A percentile compares a stretch with the other conserved stretches of the same genome.
Conservation (phyloP, 2,113 vertebrate genomes). For the Eidolon helvum region DNA sequence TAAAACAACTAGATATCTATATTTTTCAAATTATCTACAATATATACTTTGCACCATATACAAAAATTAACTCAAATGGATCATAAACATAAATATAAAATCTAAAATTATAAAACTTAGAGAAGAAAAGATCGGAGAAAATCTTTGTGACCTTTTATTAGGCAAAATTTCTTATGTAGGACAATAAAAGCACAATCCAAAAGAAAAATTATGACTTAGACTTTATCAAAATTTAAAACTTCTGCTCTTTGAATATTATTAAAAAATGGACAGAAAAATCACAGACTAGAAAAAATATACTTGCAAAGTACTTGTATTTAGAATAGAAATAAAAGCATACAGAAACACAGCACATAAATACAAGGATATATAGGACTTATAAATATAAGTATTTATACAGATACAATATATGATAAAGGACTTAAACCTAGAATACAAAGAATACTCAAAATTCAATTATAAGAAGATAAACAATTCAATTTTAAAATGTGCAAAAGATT, state of each 20-base stretch:
- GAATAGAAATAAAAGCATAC: neutral
- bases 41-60: neutral
- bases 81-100: neutral
- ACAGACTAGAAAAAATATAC: neutral
- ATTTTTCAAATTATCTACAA: neutral
- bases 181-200: neutral
- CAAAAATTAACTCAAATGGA: conserved; percentile 1
- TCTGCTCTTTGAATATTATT: neutral
- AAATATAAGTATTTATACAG: neutral
- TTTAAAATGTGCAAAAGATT: neutral
- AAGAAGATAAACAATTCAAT: neutral
- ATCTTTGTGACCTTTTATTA: neutral
- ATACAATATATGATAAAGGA: neutral
- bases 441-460: neutral
- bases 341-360: neutral
- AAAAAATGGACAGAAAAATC: neutral
- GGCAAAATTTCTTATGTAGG: neutral
- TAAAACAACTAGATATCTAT: neutral
- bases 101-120: neutral
- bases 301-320: neutral
- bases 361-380: neutral
- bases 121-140: neutral
- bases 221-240: conserved; percentile 9
- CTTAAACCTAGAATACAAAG: neutral
- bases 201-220: neutral